Percentiles rank a stretch among this genome's conserved stretches.
phyloP scores from a whole-genome alignment of 2,113 vertebrate species.

The Romanogobio albipinnatus region DNA sequence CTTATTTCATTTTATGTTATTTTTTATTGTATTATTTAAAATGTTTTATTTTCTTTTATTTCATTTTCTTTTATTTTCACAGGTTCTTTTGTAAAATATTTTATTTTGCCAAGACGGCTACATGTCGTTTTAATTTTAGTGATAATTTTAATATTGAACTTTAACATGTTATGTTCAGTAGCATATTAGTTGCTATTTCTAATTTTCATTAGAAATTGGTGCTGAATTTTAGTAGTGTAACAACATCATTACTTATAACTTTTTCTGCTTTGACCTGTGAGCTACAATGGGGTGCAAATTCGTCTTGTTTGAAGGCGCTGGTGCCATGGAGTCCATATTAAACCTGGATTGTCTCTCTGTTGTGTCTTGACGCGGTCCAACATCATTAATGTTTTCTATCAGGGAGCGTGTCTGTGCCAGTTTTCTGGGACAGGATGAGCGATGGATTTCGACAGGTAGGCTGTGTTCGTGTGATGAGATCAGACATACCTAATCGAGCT shows the following conservation, averaged over 20 bases:
- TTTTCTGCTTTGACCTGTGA: background rate
- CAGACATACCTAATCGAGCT: slow-evolving; percentile 58
- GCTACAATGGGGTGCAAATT: background rate
- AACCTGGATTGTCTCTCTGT: background rate
- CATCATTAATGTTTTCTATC: slow-evolving; percentile 27
- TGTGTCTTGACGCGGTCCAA: background rate
- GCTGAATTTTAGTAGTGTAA: background rate
- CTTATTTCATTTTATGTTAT: background rate
- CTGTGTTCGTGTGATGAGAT: slow-evolving; percentile 52
- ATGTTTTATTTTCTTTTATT: background rate
- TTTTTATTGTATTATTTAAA: too few relatives aligned
- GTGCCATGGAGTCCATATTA: background rate
- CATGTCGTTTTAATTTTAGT: background rate
- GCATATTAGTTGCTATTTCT: background rate
- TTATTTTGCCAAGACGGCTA: background rate
- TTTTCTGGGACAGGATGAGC: slow-evolving; percentile 39
- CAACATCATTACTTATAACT: background rate
- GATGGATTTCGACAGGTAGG: slow-evolving; percentile 52
- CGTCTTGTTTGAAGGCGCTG: background rate
- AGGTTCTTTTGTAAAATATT: background rate
- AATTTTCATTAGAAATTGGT: background rate
- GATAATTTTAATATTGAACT: background rate
- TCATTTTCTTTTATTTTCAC: background rate
- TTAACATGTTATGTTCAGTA: background rate
- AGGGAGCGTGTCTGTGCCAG: slow-evolving; percentile 14